Conservation (phyloP, 1,140 invertebrate genomes). For the Eupristina koningsbergeri region DNA sequence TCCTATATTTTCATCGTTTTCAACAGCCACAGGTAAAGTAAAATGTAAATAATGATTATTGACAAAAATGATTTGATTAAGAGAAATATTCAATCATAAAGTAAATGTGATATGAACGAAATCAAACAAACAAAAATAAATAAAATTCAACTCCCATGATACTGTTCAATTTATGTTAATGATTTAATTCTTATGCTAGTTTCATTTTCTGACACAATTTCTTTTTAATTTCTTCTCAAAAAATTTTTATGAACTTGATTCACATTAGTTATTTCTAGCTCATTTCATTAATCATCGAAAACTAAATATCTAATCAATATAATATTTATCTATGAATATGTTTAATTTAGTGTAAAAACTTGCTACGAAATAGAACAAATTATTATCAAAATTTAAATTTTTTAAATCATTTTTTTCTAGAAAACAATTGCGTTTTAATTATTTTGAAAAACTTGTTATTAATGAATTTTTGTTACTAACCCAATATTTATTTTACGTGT, state of each 20-base stretch:
- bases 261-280: too few species aligned
- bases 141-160: not conserved
- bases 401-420: too few species aligned
- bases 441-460: too few species aligned
- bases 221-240: too few species aligned
- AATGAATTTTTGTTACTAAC: not conserved
- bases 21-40: constrained; percentile 67
- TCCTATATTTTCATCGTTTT: constrained; percentile 67
- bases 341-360: too few species aligned
- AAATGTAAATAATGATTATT: constrained; percentile 11
- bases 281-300: not conserved
- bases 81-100: not conserved
- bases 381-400: too few species aligned
- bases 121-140: not conserved
- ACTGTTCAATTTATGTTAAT: not conserved
- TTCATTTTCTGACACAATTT: not conserved
- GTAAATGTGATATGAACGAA: not conserved
- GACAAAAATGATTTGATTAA: not conserved
- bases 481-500: not conserved
- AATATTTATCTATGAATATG: too few species aligned
- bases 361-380: too few species aligned
- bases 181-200: not conserved
- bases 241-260: too few species aligned
- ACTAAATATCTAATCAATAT: not conserved
- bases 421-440: too few species aligned